Evolutionary conservation across 2,113 vertebrate genomes (phyloP).

Genomic region (Sialia sialis): DNA sequence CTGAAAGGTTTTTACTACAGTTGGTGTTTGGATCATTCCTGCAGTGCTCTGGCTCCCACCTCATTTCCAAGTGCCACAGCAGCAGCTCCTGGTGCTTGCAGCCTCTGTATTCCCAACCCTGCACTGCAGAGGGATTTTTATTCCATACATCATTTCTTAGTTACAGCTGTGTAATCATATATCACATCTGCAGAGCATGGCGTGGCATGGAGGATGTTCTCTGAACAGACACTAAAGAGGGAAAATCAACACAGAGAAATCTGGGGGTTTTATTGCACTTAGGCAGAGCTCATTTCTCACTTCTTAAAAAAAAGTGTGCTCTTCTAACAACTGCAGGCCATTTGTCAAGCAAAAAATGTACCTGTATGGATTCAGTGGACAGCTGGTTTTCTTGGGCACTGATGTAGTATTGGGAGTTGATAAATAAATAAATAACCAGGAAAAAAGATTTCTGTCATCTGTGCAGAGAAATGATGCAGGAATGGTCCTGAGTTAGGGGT

Average conservation of each 20-base stretch:
- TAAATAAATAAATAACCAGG: conserved; percentile 2
- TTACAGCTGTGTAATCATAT: conserved; percentile 40
- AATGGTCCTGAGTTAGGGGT: background rate
- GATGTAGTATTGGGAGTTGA: background rate
- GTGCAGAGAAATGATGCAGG: background rate
- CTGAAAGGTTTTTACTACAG: background rate
- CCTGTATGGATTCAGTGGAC: background rate
- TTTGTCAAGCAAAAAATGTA: conserved; percentile 7
- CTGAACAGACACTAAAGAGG: conserved; percentile 11
- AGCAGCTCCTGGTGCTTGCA: background rate
- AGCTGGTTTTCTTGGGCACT: background rate
- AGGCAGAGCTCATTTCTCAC: background rate
- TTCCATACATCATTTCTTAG: conserved; percentile 36
- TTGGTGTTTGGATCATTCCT: background rate
- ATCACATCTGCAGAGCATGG: background rate
- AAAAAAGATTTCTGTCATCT: background rate
- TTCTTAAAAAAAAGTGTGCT: background rate
- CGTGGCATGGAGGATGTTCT: background rate
- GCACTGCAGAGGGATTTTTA: conserved; percentile 10
- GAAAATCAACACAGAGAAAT: background rate
- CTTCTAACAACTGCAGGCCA: background rate
- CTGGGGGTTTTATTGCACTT: background rate
- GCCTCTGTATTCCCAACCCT: background rate
- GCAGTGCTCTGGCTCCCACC: background rate
- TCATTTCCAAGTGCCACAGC: background rate